Evolutionary conservation across 2,888 invertebrate species (phyloP).

Genomic region (Agelastica alni): DNA sequence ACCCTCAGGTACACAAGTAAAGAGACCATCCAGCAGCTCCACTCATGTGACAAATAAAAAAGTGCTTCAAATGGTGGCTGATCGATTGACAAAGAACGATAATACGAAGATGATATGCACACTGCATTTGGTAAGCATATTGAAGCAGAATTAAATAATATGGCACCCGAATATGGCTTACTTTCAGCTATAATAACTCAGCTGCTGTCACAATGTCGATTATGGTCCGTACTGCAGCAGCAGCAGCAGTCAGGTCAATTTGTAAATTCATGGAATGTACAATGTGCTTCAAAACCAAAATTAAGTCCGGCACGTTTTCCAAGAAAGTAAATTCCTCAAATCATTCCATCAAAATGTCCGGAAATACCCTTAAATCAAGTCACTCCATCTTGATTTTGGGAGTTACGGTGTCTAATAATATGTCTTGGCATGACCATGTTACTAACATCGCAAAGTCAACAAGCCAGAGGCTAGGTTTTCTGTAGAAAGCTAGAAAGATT

Average conservation of each 20-base stretch:
- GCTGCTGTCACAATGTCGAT: neutral
- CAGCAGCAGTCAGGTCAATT: neutral
- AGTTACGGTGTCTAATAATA: no score
- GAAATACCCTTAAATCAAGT: no score
- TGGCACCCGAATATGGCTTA: neutral
- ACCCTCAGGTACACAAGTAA: conserved; percentile 2
- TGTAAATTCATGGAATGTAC: neutral
- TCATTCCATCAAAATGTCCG: no score
- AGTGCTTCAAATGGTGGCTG: neutral
- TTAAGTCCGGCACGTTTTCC: neutral
- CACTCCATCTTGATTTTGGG: no score
- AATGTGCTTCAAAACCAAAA: neutral
- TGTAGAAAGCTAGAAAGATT: no score
- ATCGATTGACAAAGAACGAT: neutral
- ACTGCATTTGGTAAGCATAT: neutral
- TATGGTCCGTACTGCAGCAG: neutral
- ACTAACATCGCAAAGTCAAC: no score
- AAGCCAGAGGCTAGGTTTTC: no score
- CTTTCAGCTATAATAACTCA: neutral
- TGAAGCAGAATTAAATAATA: neutral
- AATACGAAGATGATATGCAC: neutral
- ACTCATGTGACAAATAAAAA: neutral
- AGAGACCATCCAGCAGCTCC: neutral
- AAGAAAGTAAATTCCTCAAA: no score
- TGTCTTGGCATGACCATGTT: no score